Percentiles rank a stretch among this genome's conserved stretches.
phyloP scores from a whole-genome alignment of 2,888 invertebrate genomes.

The Syrista parreyssii region DNA sequence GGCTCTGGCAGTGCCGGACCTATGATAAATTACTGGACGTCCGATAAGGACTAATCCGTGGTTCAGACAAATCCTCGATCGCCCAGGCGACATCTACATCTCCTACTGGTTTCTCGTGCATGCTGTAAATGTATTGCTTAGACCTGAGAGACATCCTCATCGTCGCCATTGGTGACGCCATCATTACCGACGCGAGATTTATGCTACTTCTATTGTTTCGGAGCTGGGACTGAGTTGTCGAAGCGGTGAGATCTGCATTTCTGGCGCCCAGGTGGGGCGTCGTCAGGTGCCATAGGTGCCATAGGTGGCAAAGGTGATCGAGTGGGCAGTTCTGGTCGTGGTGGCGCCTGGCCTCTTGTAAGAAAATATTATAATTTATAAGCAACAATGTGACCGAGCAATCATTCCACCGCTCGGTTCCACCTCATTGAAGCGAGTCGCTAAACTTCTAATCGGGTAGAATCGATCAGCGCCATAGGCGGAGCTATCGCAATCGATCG shows the following conservation, averaged over 20 bases:
- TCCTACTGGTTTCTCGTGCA: constrained; percentile 13
- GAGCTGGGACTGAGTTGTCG: constrained; percentile 10
- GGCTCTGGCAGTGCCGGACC: background rate
- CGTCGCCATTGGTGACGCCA: too few relatives aligned
- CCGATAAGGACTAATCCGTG: constrained; percentile 17
- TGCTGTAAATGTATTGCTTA: too few relatives aligned
- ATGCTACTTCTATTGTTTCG: constrained; percentile 26
- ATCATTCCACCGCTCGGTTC: constrained; percentile 26
- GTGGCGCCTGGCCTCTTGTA: constrained; percentile 6
- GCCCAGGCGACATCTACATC: constrained; percentile 28
- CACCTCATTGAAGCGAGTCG: constrained; percentile 41
- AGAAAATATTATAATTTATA: constrained; percentile 7
- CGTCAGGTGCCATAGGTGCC: background rate
- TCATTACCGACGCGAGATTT: constrained; percentile 25
- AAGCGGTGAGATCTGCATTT: background rate
- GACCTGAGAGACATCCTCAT: too few relatives aligned
- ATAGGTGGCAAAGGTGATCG: too few relatives aligned
- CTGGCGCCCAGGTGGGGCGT: constrained; percentile 1
- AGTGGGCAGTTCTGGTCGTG: background rate
- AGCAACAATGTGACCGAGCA: constrained; percentile 8
- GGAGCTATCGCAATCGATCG: too few relatives aligned
- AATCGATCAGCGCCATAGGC: background rate
- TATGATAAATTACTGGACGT: background rate
- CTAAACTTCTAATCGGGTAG: constrained; percentile 30
- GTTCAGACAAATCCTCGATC: constrained; percentile 23